Base-by-base conservation (phyloP, 92 coral and sea anemone species). In the Ricordea florida region DNA sequence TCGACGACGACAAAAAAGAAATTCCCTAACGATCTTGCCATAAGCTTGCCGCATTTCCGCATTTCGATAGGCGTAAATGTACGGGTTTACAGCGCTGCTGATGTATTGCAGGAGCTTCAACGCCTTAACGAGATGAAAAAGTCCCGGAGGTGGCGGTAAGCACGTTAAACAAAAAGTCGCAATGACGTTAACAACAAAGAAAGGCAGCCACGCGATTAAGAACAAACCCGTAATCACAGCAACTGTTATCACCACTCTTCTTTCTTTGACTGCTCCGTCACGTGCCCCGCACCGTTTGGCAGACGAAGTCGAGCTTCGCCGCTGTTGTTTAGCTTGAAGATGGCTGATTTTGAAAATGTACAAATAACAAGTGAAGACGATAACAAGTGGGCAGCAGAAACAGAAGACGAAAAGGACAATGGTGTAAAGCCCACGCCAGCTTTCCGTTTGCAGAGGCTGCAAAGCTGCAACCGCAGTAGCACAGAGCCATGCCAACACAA, bases 91-190 rank as follows among this genome's bases (percentile, higher is more conserved):
- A 29, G 86, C 80, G 16, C 98, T 91, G 22, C 88, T 76, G 17
- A 78, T 74, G 60, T 93, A 93, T 42, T 93, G 98, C 90, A 91
- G 80, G 88, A 91, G 87, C 46, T 93, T 93, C 14, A 90, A 74
- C 62, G 84, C 80, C 16, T 83, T 79, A 9, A 87, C 78, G 8
- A 93, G 62, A 51, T 76, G 88, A 6, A 68, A 57, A 18, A 77
- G 45, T 31, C 49, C 78, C 17, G 71, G 62, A 6, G 73, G 53
- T 14, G 63, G 26, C 2, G 84, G 77, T 7, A 83, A 23, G 36
- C 90, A 87, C 0, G 56, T 6, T 21, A 57, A 43, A 45, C 88
- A 87, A 40, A 83, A 67, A 21, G 75, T 57, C n/a, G 91, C 91
- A 2, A 90, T 22, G 2, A 84, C 80, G 16, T 66, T 90, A 7